A percentile compares a stretch with the other conserved stretches of the same genome.
Evolutionary conservation across 2,797 vertebrate genomes (phyloP).

Genomic region (Craterocephalus amniculus): DNA sequence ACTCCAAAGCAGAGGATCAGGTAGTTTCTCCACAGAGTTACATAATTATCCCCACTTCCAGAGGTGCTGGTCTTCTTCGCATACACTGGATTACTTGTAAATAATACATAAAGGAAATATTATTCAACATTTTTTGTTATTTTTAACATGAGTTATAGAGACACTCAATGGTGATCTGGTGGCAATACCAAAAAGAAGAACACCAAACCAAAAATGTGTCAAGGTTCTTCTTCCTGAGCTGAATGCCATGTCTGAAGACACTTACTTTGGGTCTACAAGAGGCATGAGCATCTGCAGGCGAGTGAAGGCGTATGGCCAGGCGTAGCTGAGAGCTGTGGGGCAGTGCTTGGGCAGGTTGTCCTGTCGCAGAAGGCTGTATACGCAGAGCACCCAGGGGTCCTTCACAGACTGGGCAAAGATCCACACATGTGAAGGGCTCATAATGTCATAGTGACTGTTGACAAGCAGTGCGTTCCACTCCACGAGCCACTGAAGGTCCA

Average conservation of each 20-base stretch:
- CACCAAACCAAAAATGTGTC: neutral
- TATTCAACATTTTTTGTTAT: neutral
- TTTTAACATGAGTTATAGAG: conserved; percentile 1
- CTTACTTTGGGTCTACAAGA: conserved; percentile 94
- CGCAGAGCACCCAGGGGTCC: conserved; percentile 96
- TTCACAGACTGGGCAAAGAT: conserved; percentile 97
- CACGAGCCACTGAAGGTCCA: conserved; percentile 96
- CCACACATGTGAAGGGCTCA: conserved; percentile 98
- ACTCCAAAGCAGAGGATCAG: conserved; percentile 98
- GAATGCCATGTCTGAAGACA: neutral
- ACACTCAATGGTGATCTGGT: conserved; percentile 8
- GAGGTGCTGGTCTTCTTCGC: conserved; percentile 96
- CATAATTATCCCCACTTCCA: conserved; percentile 87
- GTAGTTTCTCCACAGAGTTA: conserved; percentile 97
- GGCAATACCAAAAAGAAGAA: conserved; percentile 20
- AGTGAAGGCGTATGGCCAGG: conserved; percentile 97
- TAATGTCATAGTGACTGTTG: conserved; percentile 95
- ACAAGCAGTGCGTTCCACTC: conserved; percentile 95
- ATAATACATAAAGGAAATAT: conserved; percentile 7
- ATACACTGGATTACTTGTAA: conserved; percentile 91
- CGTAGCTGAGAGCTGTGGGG: conserved; percentile 94
- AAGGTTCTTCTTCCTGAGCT: neutral
- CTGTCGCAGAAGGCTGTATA: conserved; percentile 95
- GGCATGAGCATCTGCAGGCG: conserved; percentile 96
- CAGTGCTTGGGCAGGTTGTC: conserved; percentile 96